Percentiles rank a stretch among this genome's conserved stretches.
Evolutionary conservation across 2,888 invertebrate genomes (phyloP).

Genomic region (Marronus borbonicus): DNA sequence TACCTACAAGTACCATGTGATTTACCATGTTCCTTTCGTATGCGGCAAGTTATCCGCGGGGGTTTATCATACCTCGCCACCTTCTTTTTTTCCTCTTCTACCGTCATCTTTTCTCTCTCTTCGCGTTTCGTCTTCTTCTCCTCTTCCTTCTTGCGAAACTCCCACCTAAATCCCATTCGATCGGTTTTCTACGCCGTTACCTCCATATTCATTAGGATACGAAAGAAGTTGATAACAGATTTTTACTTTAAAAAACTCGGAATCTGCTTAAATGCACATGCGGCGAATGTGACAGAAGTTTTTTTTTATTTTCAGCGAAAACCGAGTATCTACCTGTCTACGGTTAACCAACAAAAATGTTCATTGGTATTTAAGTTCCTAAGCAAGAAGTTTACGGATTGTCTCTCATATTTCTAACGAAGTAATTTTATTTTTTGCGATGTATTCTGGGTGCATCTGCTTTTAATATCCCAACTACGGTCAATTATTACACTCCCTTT

Average conservation of each 20-base stretch:
- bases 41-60: slow-evolving; percentile 61
- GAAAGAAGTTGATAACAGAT: slow-evolving; percentile 55
- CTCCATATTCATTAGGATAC: slow-evolving; percentile 53
- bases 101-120: neutral
- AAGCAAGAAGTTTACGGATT: too few relatives aligned
- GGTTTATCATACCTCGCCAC: slow-evolving; percentile 53
- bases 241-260: slow-evolving; percentile 1
- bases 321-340: slow-evolving; percentile 52
- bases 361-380: too few relatives aligned
- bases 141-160: slow-evolving; percentile 2
- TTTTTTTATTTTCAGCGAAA: slow-evolving; percentile 60
- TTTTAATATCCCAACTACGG: too few relatives aligned
- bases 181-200: slow-evolving; percentile 50
- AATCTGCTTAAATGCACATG: slow-evolving; percentile 51
- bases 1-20: slow-evolving; percentile 55
- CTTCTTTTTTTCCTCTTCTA: slow-evolving; percentile 22
- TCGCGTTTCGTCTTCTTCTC: neutral
- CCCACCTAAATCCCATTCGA: slow-evolving; percentile 44
- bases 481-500: too few relatives aligned
- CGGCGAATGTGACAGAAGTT: slow-evolving; percentile 64
- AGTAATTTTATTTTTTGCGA: too few relatives aligned
- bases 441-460: too few relatives aligned
- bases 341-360: neutral
- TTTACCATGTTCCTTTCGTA: slow-evolving; percentile 60
- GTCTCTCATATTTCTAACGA: too few relatives aligned